Evolutionary conservation across 2,113 vertebrate species (phyloP).

Genomic region (Gopherus flavomarginatus): DNA sequence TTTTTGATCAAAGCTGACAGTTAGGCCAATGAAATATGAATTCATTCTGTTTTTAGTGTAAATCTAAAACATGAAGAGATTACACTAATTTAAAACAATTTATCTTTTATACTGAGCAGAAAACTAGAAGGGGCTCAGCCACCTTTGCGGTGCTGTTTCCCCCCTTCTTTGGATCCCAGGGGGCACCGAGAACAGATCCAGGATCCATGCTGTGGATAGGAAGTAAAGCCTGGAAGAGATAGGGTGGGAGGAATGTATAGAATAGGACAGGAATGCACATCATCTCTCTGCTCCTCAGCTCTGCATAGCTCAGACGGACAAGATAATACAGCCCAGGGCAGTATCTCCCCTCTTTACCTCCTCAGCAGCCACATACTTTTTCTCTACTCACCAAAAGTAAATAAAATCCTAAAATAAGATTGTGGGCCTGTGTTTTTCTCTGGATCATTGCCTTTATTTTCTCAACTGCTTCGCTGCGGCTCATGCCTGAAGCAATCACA

Average conservation of each 20-base stretch:
- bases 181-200: background rate
- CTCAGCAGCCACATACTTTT: background rate
- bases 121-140: background rate
- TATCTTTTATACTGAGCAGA: background rate
- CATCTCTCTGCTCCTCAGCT: background rate
- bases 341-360: background rate
- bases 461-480: background rate
- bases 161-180: background rate
- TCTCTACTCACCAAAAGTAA: background rate
- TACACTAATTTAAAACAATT: background rate
- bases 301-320: background rate
- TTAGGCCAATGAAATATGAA: slow-evolving; percentile 89
- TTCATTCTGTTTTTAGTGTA: slow-evolving; percentile 28
- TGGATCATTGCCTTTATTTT: background rate
- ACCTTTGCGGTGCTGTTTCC: background rate
- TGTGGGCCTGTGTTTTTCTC: background rate
- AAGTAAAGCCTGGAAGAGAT: background rate
- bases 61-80: slow-evolving; percentile 74
- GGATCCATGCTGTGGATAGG: background rate
- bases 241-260: background rate
- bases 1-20: slow-evolving; percentile 87
- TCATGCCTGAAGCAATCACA: background rate
- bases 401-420: background rate
- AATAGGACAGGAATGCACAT: background rate
- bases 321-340: background rate